These are phyloP conservation scores for Euphydryas editha DNA, from an alignment of 2,888 invertebrate genomes.

Conservation along the genomic window DNA sequence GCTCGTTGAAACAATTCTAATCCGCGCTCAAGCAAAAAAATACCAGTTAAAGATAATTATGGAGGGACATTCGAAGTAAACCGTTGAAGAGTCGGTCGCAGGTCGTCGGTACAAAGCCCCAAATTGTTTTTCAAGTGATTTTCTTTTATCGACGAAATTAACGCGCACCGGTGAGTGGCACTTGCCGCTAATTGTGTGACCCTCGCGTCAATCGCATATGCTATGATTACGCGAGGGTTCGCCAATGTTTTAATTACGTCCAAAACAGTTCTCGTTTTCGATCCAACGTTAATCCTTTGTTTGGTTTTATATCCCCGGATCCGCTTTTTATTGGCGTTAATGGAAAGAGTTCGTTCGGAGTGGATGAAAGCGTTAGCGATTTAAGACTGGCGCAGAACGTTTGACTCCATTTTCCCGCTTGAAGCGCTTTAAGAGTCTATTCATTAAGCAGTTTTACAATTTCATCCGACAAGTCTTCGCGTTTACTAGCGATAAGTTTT, in stretches of 20 bases:
- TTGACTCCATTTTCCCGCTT: constrained; percentile 40
- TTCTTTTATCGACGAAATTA: constrained; percentile 65
- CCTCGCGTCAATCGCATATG: constrained; percentile 54
- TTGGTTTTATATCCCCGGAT: constrained; percentile 53
- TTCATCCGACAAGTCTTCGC: constrained; percentile 23
- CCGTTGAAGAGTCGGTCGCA: constrained; percentile 1
- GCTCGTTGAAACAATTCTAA: constrained; percentile 47
- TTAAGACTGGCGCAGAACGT: constrained; percentile 39
- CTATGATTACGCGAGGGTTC: constrained; percentile 48
- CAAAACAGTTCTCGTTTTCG: constrained; percentile 58
- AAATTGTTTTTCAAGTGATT: constrained; percentile 69
- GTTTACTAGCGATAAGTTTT: constrained; percentile 31
- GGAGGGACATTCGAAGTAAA: constrained; percentile 1
- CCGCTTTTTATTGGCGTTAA: constrained; percentile 57
- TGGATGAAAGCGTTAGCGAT: constrained; percentile 42
- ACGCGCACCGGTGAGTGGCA: constrained; percentile 61
- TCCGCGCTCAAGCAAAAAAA: constrained; percentile 45
- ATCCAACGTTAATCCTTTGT: constrained; percentile 52
- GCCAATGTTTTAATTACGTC: constrained; percentile 61
- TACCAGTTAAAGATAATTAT: constrained; percentile 46
- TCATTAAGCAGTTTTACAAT: constrained; percentile 39
- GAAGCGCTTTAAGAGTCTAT: constrained; percentile 38
- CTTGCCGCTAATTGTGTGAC: constrained; percentile 74
- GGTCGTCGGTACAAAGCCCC: constrained; percentile 35
- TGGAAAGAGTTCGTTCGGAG: constrained; percentile 49